phyloP scores from a whole-genome alignment of 2,113 vertebrate genomes.

The Acrocephalus arundinaceus region DNA sequence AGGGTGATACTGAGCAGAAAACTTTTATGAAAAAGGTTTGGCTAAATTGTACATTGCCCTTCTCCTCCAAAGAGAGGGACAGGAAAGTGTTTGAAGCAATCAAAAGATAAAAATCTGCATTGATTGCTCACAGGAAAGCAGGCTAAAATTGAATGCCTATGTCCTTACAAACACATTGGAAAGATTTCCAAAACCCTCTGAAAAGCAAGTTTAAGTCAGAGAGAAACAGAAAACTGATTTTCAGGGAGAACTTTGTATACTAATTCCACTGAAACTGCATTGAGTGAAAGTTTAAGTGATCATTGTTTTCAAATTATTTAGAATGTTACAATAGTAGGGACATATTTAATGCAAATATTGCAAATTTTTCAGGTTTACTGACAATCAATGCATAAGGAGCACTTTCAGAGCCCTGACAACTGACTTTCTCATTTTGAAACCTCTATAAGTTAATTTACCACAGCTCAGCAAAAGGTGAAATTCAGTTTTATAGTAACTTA shows the following conservation, averaged over 20 bases:
- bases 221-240: not conserved
- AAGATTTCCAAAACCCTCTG: not conserved
- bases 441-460: not conserved
- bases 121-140: not conserved
- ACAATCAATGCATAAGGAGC: not conserved
- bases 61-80: not conserved
- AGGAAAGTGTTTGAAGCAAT: conserved; percentile 4
- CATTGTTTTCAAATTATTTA: not conserved
- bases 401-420: not conserved
- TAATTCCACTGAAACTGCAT: not conserved
- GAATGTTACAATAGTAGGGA: not conserved
- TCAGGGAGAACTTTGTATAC: not conserved
- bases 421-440: not conserved
- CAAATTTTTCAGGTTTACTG: not conserved
- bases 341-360: not conserved
- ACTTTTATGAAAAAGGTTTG: not conserved
- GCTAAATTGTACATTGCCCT: not conserved
- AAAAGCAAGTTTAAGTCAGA: not conserved
- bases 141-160: not conserved
- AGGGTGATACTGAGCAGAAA: not conserved
- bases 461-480: not conserved
- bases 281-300: not conserved
- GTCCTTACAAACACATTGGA: not conserved
- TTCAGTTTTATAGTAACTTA: not conserved
- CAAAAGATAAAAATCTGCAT: conserved; percentile 56